These are phyloP conservation scores for Torymus aiolomorphi DNA, from an alignment of 2,888 invertebrate genomes.

Conservation along the genomic window DNA sequence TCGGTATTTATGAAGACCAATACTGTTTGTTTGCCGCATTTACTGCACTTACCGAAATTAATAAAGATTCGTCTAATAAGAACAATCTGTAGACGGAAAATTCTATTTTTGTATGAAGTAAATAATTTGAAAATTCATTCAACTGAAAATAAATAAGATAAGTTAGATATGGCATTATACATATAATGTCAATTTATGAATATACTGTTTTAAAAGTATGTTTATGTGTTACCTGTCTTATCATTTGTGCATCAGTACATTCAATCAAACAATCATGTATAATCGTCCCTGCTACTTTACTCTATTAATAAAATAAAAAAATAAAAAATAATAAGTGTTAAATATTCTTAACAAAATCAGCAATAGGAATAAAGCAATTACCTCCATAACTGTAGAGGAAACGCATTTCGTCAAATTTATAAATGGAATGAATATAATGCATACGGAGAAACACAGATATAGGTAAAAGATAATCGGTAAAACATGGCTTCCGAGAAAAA, in stretches of 20 bases:
- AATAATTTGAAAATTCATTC: not conserved
- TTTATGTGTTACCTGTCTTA: not conserved
- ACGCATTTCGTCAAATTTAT: not conserved
- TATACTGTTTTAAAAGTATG: too few relatives aligned
- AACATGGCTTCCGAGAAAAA: too few relatives aligned
- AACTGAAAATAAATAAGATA: not conserved
- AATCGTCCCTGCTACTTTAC: conserved; percentile 2
- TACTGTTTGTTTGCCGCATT: not conserved
- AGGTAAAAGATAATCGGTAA: too few relatives aligned
- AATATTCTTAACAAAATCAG: too few relatives aligned
- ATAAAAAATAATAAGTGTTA: not conserved
- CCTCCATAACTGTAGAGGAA: not conserved
- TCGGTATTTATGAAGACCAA: not conserved
- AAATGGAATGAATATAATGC: not conserved
- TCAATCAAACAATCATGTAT: not conserved
- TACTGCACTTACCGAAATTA: conserved; percentile 6
- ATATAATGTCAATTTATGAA: too few relatives aligned
- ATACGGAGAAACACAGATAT: too few relatives aligned
- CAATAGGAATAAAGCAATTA: not conserved
- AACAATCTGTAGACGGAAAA: conserved; percentile 12
- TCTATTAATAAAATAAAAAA: not conserved
- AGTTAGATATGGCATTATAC: too few relatives aligned
- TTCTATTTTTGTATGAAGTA: not conserved
- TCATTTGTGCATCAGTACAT: not conserved
- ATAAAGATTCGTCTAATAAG: conserved; percentile 5